Percentiles rank a stretch among this genome's conserved stretches.
Conservation (phyloP, 2,113 vertebrate species). For the Brachirus orientalis region DNA sequence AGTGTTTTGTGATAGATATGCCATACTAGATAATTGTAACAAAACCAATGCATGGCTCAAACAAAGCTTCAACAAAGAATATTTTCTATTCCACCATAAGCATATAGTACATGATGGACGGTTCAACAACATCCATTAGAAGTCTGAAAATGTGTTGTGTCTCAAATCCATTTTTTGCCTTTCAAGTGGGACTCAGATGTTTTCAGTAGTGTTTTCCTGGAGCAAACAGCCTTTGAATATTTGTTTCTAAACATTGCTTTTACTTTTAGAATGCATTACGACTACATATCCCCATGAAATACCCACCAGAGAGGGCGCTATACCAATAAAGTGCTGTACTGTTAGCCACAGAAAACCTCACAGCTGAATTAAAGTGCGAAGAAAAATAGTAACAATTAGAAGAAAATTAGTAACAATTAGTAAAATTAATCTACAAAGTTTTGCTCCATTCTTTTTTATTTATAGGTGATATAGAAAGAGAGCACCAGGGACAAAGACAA, state of each 20-base stretch:
- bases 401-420: slow-evolving; percentile 30
- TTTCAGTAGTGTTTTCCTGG: slow-evolving; percentile 11
- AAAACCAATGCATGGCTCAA: not conserved
- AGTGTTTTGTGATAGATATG: not conserved
- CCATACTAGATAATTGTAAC: not conserved
- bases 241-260: slow-evolving; percentile 36
- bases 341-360: slow-evolving; percentile 36
- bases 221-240: slow-evolving; percentile 26
- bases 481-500: not conserved
- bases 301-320: slow-evolving; percentile 18
- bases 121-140: not conserved
- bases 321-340: slow-evolving; percentile 35
- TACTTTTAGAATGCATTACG: slow-evolving; percentile 37
- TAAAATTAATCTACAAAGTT: slow-evolving; percentile 33
- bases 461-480: not conserved
- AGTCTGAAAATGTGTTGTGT: not conserved
- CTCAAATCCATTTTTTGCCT: slow-evolving; percentile 1
- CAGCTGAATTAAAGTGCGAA: slow-evolving; percentile 17
- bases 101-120: not conserved
- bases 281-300: slow-evolving; percentile 39
- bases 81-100: not conserved
- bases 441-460: slow-evolving; percentile 28
- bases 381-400: slow-evolving; percentile 35
- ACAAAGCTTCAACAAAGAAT: not conserved
- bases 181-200: not conserved